Conservation (phyloP, 92 coral and sea anemone species). For the Nematostella vectensis region DNA sequence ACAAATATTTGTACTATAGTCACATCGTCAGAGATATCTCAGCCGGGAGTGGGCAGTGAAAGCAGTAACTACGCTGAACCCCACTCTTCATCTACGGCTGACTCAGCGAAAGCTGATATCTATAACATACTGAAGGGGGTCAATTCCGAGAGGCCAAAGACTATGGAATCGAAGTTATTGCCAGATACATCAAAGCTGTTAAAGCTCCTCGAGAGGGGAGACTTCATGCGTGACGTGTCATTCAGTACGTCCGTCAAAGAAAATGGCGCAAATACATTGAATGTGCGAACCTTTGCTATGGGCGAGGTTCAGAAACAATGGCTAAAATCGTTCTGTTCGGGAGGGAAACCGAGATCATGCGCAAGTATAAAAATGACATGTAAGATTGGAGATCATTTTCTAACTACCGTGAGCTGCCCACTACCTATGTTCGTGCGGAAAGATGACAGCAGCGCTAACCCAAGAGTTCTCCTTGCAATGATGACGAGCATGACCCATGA, state of each 20-base stretch:
- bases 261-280: constrained; percentile 9
- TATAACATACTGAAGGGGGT: constrained; percentile 16
- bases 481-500: constrained; percentile 61
- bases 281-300: constrained; percentile 40
- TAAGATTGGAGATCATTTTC: constrained; percentile 38
- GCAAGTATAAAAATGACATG: constrained; percentile 38
- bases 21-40: neutral
- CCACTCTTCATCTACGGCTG: neutral
- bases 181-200: constrained; percentile 55
- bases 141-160: constrained; percentile 22
- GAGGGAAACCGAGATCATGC: constrained; percentile 22
- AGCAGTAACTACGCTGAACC: neutral
- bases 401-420: constrained; percentile 42
- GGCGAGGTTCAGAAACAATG: constrained; percentile 32
- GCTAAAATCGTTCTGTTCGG: constrained; percentile 45
- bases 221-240: constrained; percentile 44
- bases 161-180: constrained; percentile 20
- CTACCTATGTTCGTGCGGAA: constrained; percentile 45
- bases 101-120: constrained; percentile 9
- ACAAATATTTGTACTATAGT: neutral
- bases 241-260: constrained; percentile 8
- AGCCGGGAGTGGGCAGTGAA: neutral
- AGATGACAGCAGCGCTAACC: constrained; percentile 32
- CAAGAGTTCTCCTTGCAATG: constrained; percentile 44
- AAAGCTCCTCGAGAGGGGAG: constrained; percentile 24